Percentiles rank a stretch among this genome's conserved stretches.
phyloP scores from a whole-genome alignment of 2,888 invertebrate genomes.

The Chrysomela aeneicollis region DNA sequence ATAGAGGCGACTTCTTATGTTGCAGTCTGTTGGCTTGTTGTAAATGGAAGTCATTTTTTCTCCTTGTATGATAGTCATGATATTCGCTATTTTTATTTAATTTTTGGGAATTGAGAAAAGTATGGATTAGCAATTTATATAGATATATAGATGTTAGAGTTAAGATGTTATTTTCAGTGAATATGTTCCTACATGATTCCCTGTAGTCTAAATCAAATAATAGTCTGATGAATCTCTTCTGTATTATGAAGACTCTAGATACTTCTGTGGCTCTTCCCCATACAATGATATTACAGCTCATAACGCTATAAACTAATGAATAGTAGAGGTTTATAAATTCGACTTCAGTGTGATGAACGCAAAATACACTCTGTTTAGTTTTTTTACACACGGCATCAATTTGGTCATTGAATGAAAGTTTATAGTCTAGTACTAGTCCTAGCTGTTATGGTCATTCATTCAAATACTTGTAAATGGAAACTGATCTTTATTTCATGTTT shows the following conservation, averaged over 20 bases:
- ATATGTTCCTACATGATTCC: constrained; percentile 7
- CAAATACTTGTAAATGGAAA: too few relatives aligned
- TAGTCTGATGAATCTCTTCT: constrained; percentile 1
- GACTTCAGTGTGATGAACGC: constrained; percentile 4
- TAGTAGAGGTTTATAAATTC: background rate
- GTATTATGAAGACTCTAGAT: background rate
- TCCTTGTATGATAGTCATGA: too few relatives aligned
- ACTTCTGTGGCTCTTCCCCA: constrained; percentile 11
- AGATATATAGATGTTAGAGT: background rate
- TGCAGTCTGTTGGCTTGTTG: too few relatives aligned
- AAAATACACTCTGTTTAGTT: constrained; percentile 10
- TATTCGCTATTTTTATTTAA: too few relatives aligned
- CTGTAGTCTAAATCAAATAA: constrained; percentile 9
- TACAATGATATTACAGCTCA: background rate
- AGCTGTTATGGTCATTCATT: constrained; percentile 12
- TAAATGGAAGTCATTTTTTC: too few relatives aligned
- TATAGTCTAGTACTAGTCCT: background rate
- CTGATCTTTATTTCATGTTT: too few relatives aligned
- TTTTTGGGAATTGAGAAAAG: too few relatives aligned
- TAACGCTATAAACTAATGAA: background rate
- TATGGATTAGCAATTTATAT: too few relatives aligned
- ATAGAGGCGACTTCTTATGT: too few relatives aligned
- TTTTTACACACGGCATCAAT: background rate
- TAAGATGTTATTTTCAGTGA: background rate
- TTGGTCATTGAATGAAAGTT: background rate